Evolutionary conservation across 2,888 invertebrate species (phyloP).

Genomic region (Acrocyrtus sp.): DNA sequence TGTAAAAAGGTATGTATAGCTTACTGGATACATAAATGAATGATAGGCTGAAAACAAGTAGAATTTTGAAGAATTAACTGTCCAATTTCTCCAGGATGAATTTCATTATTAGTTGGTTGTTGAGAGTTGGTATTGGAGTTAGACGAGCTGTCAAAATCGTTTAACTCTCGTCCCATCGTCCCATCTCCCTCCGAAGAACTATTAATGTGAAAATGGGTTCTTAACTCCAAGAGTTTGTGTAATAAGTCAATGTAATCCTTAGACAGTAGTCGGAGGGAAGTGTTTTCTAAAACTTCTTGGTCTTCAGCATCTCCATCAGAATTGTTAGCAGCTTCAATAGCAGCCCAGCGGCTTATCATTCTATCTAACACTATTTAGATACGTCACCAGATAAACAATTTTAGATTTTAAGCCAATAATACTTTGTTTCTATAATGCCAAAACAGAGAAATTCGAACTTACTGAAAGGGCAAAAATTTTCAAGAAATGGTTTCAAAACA

Average conservation of each 20-base stretch:
- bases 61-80: slow-evolving; percentile 51
- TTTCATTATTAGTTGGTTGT: too few species aligned
- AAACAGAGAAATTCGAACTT: slow-evolving; percentile 28
- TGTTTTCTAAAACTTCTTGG: slow-evolving; percentile 60
- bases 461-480: slow-evolving; percentile 61
- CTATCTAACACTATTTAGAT: slow-evolving; percentile 56
- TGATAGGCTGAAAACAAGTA: slow-evolving; percentile 53
- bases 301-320: slow-evolving; percentile 49
- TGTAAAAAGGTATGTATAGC: background rate
- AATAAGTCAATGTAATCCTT: slow-evolving; percentile 61
- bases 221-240: slow-evolving; percentile 48
- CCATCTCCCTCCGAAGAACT: background rate
- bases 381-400: too few species aligned
- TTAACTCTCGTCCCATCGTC: too few species aligned
- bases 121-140: too few species aligned
- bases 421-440: background rate
- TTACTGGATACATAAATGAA: slow-evolving; percentile 58
- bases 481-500: slow-evolving; percentile 56
- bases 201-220: slow-evolving; percentile 11
- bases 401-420: too few species aligned
- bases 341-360: slow-evolving; percentile 55
- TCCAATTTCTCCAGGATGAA: slow-evolving; percentile 58
- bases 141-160: too few species aligned
- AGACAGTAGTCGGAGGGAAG: slow-evolving; percentile 52
- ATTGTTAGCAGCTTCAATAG: slow-evolving; percentile 44